phyloP scores from a whole-genome alignment of 2,888 invertebrate genomes.

The Timema cristinae region DNA sequence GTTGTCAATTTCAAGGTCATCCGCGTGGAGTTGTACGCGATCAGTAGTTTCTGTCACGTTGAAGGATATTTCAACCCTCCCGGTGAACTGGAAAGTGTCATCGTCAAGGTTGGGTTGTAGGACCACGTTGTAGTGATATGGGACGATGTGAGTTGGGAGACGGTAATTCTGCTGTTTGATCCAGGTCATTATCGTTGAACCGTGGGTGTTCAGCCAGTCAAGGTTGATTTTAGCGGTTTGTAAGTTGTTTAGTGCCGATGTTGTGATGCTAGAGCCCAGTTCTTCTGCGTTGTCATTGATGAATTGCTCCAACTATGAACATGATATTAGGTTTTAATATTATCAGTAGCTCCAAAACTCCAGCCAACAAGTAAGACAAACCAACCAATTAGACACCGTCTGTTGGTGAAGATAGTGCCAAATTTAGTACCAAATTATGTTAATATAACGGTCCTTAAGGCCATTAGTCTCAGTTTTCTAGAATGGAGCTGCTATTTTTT shows the following conservation, averaged over 20 bases:
- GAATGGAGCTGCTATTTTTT: too few relatives aligned
- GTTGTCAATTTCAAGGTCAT: background rate
- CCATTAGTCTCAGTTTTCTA: too few relatives aligned
- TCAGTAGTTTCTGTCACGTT: background rate
- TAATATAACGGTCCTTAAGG: too few relatives aligned
- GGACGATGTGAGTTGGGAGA: background rate
- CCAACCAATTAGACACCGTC: too few relatives aligned
- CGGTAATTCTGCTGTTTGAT: slow-evolving; percentile 11
- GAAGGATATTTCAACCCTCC: background rate
- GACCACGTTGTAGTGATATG: background rate
- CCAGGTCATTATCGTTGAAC: background rate
- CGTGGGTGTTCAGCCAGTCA: background rate
- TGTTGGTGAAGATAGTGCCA: too few relatives aligned
- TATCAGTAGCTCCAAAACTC: background rate
- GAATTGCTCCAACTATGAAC: background rate
- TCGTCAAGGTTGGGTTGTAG: background rate
- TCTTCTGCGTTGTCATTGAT: background rate
- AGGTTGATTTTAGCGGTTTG: background rate
- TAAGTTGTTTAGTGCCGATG: background rate
- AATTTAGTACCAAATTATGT: too few relatives aligned
- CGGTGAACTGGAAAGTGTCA: background rate
- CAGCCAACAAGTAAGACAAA: too few relatives aligned
- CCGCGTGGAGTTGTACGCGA: background rate
- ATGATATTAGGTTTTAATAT: background rate
- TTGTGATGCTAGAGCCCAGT: background rate